Conservation (phyloP, 2,113 vertebrate genomes). For the Anthoscopus minutus region DNA sequence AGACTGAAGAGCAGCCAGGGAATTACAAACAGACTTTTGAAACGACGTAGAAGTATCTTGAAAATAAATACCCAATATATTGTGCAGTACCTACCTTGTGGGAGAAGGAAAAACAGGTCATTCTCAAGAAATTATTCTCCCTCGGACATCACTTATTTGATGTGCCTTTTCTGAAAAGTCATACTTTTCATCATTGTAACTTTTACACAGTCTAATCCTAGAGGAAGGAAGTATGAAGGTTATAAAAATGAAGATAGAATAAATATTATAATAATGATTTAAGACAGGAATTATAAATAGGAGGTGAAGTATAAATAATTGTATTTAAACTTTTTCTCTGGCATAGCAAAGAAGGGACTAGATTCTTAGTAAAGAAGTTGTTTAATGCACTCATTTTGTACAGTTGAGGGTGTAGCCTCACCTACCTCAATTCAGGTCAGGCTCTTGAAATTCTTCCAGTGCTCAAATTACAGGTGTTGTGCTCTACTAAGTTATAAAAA, state of each 20-base stretch:
- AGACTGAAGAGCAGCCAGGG: background rate
- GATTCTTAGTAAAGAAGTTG: background rate
- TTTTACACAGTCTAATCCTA: background rate
- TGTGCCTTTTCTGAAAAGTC: background rate
- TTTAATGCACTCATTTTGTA: background rate
- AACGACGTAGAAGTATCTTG: background rate
- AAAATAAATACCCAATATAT: background rate
- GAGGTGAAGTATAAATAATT: background rate
- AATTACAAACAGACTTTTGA: background rate
- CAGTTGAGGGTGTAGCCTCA: background rate
- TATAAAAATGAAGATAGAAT: background rate
- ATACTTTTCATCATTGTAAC: background rate
- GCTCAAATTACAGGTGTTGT: background rate
- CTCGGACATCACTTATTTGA: background rate
- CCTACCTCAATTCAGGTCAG: background rate
- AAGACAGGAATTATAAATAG: background rate
- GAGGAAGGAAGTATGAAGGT: background rate
- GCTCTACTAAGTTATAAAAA: background rate
- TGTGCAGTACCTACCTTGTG: background rate
- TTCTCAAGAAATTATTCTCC: background rate
- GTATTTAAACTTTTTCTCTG: background rate
- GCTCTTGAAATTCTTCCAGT: background rate
- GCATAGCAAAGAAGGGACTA: background rate
- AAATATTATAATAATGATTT: background rate
- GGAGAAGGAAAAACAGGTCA: background rate